Percentiles rank a stretch among this genome's conserved stretches.
These are phyloP conservation scores for Urosaurus nigricauda DNA, from an alignment of 2,797 vertebrate species.

Conservation along the genomic window DNA sequence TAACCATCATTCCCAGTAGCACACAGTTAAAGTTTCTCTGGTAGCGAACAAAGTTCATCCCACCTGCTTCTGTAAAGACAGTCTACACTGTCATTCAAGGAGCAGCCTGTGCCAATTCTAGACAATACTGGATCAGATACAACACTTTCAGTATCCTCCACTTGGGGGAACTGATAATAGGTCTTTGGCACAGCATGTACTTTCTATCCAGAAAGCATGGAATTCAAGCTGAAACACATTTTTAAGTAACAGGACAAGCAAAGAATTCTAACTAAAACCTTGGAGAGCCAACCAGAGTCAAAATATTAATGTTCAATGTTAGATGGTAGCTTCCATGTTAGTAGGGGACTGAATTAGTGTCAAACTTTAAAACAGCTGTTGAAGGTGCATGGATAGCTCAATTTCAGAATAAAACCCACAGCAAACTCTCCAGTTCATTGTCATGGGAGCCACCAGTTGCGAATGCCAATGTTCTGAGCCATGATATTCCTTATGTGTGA, in stretches of 20 bases:
- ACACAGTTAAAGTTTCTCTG: not conserved
- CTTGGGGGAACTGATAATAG: too few species aligned
- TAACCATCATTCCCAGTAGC: not conserved
- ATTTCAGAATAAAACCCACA: too few species aligned
- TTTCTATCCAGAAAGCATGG: not conserved
- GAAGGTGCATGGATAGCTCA: too few species aligned
- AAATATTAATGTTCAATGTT: not conserved
- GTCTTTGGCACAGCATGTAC: not conserved
- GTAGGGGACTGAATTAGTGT: too few species aligned
- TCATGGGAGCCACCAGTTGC: too few species aligned
- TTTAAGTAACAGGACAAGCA: not conserved
- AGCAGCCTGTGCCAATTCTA: too few species aligned
- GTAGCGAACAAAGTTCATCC: not conserved
- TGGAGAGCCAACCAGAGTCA: not conserved
- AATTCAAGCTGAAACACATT: not conserved
- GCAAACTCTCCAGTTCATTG: too few species aligned
- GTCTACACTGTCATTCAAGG: too few species aligned
- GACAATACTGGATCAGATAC: too few species aligned
- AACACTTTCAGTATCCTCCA: not conserved
- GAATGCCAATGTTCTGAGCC: not conserved
- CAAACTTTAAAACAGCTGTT: too few species aligned
- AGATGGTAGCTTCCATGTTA: too few species aligned
- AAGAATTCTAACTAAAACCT: not conserved
- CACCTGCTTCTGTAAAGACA: not conserved
- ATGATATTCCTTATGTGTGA: not conserved